These are phyloP conservation scores for Hoplostethus mediterraneus DNA, from an alignment of 2,797 vertebrate species.

Conservation along the genomic window DNA sequence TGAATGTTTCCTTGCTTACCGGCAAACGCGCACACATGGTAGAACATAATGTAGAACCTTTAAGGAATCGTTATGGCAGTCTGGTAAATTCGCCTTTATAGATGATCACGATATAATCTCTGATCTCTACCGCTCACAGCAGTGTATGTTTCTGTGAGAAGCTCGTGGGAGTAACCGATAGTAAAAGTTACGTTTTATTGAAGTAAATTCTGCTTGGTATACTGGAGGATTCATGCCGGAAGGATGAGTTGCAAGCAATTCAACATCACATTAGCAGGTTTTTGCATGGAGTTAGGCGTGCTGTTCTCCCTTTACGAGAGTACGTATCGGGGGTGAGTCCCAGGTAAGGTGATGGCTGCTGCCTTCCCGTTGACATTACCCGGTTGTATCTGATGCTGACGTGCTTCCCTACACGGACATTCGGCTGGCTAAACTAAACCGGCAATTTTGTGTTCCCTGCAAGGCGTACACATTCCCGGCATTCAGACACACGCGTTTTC, in stretches of 20 bases:
- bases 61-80: no score
- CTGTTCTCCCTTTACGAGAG: not conserved
- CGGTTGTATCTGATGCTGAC: not conserved
- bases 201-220: not conserved
- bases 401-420: not conserved
- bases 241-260: accelerated
- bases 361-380: not conserved
- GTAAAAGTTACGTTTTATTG: no score
- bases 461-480: not conserved
- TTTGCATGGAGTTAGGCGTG: conserved; percentile 23
- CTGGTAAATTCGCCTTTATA: no score
- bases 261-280: conserved; percentile 1
- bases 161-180: no score
- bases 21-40: not conserved
- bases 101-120: no score
- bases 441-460: not conserved
- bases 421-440: conserved; percentile 2
- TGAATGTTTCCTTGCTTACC: not conserved
- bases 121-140: no score
- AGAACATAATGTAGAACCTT: no score
- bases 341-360: conserved; percentile 25
- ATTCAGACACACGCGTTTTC: conserved; percentile 62
- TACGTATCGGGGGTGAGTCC: not conserved
- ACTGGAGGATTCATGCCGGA: not conserved
- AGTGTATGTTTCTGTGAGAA: no score